Evolutionary conservation across 2,113 vertebrate species (phyloP).

Genomic region (Pao palembangensis): DNA sequence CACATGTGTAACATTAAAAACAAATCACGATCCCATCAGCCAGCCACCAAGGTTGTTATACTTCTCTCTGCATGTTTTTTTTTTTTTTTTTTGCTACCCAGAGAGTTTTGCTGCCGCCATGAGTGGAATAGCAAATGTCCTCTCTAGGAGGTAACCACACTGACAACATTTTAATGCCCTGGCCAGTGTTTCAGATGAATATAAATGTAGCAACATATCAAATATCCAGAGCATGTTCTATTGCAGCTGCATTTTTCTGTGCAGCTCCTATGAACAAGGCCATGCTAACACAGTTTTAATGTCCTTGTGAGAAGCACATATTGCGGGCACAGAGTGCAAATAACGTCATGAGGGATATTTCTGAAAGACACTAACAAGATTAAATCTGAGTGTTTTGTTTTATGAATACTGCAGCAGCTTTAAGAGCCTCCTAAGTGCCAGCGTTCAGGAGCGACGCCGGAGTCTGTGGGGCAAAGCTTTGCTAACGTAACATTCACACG

Average conservation of each 20-base stretch:
- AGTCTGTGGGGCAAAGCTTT: background rate
- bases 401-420: slow-evolving; percentile 33
- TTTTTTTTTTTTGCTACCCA: slow-evolving; percentile 35
- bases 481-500: background rate
- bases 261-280: too few species aligned
- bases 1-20: slow-evolving; percentile 61
- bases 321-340: too few species aligned
- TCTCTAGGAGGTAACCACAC: slow-evolving; percentile 16
- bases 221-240: too few species aligned
- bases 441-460: slow-evolving; percentile 6
- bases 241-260: too few species aligned
- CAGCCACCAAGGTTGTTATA: slow-evolving; percentile 15
- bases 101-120: slow-evolving; percentile 21
- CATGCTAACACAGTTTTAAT: too few species aligned
- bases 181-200: background rate
- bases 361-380: slow-evolving; percentile 42
- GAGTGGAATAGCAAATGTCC: slow-evolving; percentile 50
- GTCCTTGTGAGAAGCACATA: too few species aligned
- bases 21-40: slow-evolving; percentile 66
- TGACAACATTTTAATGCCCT: background rate
- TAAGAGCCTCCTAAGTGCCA: slow-evolving; percentile 23
- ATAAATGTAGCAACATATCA: too few species aligned
- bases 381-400: slow-evolving; percentile 45
- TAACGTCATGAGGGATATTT: slow-evolving; percentile 17
- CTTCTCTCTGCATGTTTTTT: slow-evolving; percentile 43